Evolutionary conservation across 2,888 invertebrate species (phyloP), one percentile per base, ranked within the genome.

Genomic region (Argyresthia albistria): DNA sequence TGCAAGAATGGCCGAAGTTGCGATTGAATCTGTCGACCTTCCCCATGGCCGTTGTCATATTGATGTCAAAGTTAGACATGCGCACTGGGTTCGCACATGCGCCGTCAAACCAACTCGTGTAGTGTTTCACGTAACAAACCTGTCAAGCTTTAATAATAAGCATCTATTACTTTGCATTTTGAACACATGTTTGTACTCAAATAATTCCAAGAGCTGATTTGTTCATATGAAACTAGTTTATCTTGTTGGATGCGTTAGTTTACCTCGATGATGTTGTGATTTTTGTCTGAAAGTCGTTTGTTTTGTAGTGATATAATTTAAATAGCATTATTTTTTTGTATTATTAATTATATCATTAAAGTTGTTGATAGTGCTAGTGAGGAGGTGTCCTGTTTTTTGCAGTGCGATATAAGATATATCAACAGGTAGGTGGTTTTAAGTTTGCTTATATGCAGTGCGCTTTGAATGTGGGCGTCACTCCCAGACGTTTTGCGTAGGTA

Each of bases 401-500:
- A n/a, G 50, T n/a, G n/a, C n/a, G 14, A 35, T 65, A 69, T 65
- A 62, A 63, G 62, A 59, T 59, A 60, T 57, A 73, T 74, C 76
- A 82, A 79, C 77, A 81, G 83, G 86, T 86, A 77, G 60, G 78
- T 70, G 57, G 58, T 61, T 53, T 59, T 62, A 64, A 59, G 63
- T 61, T 69, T 67, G 67, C 58, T 63, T 63, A 58, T 63, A 2
- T 37, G 25, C 6, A 25, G 25, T 25, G 47, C 56, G 60, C 50
- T 53, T 55, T 47, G 10, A 36, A 56, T 57, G 80, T 83, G 75
- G 81, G 81, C 74, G 81, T 80, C 77, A 78, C 77, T 73, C 76
- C n/a, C 70, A 83, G 81, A 82, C 79, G 56, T 55, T 58, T 42
- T 61, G 69, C 69, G 84, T 83, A 69, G 82, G 84, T 83, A 69